These are phyloP conservation scores for Brachylomia viminalis DNA, from an alignment of 2,888 invertebrate genomes.

Conservation along the genomic window DNA sequence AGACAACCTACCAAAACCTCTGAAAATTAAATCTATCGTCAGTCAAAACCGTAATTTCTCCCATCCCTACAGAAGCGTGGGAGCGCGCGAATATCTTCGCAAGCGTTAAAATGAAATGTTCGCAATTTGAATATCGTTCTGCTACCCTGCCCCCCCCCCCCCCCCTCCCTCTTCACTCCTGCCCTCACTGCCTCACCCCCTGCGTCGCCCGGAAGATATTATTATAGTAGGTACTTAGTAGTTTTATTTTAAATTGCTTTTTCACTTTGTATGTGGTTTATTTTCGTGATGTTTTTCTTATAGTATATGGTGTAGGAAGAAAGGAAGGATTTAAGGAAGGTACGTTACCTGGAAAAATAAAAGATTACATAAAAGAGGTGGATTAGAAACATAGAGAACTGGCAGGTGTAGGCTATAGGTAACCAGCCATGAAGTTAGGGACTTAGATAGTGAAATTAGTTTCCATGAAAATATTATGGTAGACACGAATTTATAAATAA, in stretches of 20 bases:
- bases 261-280: slow-evolving; percentile 32
- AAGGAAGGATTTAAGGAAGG: no score
- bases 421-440: not conserved
- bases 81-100: slow-evolving; percentile 89
- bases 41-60: slow-evolving; percentile 1
- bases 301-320: no score
- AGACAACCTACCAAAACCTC: not conserved
- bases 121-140: slow-evolving; percentile 89
- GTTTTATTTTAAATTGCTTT: slow-evolving; percentile 64
- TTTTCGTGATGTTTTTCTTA: slow-evolving; percentile 11
- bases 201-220: slow-evolving; percentile 39
- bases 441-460: not conserved
- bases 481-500: not conserved
- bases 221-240: slow-evolving; percentile 46
- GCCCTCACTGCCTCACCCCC: slow-evolving; percentile 40
- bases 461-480: not conserved
- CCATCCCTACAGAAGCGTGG: slow-evolving; percentile 82
- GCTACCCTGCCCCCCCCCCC: slow-evolving; percentile 63
- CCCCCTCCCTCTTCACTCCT: slow-evolving; percentile 6
- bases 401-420: not conserved
- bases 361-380: not conserved
- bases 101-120: slow-evolving; percentile 91
- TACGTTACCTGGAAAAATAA: no score
- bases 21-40: slow-evolving; percentile 28
- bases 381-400: no score